phyloP scores from a whole-genome alignment of 2,113 vertebrate species.

The Potamarius usumacintae region DNA sequence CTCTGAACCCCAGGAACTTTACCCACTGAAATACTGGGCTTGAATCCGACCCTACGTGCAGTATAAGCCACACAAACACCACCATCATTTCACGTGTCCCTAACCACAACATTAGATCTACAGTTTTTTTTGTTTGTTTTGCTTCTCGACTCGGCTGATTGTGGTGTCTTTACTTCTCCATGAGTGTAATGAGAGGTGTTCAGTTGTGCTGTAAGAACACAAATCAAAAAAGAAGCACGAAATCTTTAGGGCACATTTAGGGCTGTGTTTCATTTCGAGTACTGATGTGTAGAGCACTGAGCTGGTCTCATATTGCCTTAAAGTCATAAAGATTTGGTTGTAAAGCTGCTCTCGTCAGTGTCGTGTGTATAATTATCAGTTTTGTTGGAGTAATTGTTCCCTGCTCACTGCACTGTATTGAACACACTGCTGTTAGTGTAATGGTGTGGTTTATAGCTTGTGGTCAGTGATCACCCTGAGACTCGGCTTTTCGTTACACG shows the following conservation, averaged over 20 bases:
- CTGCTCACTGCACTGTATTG: neutral
- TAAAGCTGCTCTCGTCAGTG: neutral
- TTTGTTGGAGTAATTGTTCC: slow-evolving; percentile 1
- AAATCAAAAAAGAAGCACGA: neutral
- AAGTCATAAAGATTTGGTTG: neutral
- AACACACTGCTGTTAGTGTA: neutral
- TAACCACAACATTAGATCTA: neutral
- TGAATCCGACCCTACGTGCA: neutral
- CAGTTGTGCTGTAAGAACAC: neutral
- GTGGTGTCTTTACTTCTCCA: neutral
- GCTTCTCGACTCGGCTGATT: neutral
- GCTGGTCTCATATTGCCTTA: neutral
- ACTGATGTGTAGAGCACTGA: neutral
- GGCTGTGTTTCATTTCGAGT: neutral
- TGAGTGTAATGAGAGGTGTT: neutral
- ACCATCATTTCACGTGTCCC: neutral
- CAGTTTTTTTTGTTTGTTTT: neutral
- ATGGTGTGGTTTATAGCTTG: neutral
- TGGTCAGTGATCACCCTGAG: neutral
- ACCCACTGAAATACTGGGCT: neutral
- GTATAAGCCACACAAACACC: neutral
- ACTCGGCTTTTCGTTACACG: neutral
- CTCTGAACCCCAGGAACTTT: neutral
- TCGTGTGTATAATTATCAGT: neutral
- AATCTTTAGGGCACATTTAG: neutral